Evolutionary conservation across 2,113 vertebrate genomes (phyloP).

Genomic region (Sminthopsis crassicaudata): DNA sequence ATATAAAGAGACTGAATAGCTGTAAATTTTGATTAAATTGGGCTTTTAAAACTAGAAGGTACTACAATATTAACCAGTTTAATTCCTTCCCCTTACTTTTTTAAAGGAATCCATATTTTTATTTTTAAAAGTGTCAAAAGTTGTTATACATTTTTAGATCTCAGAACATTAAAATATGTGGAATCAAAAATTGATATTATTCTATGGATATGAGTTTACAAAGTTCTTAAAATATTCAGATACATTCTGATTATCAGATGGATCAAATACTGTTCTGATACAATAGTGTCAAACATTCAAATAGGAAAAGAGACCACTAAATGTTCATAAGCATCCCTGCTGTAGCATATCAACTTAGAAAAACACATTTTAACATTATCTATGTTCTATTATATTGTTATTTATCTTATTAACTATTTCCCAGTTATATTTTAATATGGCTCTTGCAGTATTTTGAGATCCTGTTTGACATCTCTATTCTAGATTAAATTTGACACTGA

Average conservation of each 20-base stretch:
- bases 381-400: neutral
- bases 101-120: conserved; percentile 79
- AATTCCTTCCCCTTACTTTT: neutral
- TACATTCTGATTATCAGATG: conserved; percentile 82
- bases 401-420: neutral
- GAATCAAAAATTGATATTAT: conserved; percentile 84
- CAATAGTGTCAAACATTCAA: neutral
- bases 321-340: neutral
- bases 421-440: neutral
- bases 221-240: conserved; percentile 83
- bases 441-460: neutral
- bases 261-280: conserved; percentile 81
- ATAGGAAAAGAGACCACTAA: neutral
- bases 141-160: conserved; percentile 83
- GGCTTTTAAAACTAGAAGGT: neutral
- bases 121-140: conserved; percentile 89
- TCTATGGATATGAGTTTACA: conserved; percentile 84
- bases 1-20: neutral
- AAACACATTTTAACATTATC: neutral
- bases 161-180: conserved; percentile 87
- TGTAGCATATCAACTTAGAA: neutral
- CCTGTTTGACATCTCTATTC: neutral
- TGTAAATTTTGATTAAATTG: neutral
- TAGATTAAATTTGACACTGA: conserved; percentile 83
- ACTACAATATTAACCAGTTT: neutral